A percentile compares a stretch with the other conserved stretches of the same genome.
Evolutionary conservation across 2,888 invertebrate genomes (phyloP).

Genomic region (Epinotia ramella): DNA sequence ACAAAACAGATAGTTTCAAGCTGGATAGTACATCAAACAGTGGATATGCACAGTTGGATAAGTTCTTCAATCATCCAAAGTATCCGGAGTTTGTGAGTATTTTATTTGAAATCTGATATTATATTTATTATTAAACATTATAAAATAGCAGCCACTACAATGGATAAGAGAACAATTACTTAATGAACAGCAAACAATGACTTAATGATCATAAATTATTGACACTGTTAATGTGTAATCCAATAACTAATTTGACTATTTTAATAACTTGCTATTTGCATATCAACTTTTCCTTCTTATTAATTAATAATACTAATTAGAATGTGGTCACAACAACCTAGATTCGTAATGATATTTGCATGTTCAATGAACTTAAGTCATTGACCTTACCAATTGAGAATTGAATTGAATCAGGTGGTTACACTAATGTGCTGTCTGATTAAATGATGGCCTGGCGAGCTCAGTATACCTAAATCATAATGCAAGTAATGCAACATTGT

Average conservation of each 20-base stretch:
- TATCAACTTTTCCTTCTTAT: not conserved
- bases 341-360: constrained; percentile 11
- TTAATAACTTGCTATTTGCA: not conserved
- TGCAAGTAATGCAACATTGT: constrained; percentile 13
- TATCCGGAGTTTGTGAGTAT: constrained; percentile 91
- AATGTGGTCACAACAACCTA: not conserved
- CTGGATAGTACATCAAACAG: constrained; percentile 80
- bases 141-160: not conserved
- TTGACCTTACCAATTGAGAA: constrained; percentile 26
- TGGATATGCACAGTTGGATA: constrained; percentile 90
- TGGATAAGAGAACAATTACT: not conserved
- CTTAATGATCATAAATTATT: not conserved
- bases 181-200: not conserved
- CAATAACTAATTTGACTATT: not conserved
- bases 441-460: constrained; percentile 27
- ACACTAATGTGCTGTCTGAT: constrained; percentile 32
- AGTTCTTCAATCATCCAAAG: constrained; percentile 94
- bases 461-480: constrained; percentile 7
- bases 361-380: constrained; percentile 34
- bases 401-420: constrained; percentile 32
- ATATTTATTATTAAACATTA: not conserved
- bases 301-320: too few species aligned
- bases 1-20: constrained; percentile 89
- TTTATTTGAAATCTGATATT: constrained; percentile 12
- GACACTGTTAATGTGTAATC: not conserved